Conservation (phyloP, 2,113 vertebrate genomes). For the Brienomyrus longianalis region DNA sequence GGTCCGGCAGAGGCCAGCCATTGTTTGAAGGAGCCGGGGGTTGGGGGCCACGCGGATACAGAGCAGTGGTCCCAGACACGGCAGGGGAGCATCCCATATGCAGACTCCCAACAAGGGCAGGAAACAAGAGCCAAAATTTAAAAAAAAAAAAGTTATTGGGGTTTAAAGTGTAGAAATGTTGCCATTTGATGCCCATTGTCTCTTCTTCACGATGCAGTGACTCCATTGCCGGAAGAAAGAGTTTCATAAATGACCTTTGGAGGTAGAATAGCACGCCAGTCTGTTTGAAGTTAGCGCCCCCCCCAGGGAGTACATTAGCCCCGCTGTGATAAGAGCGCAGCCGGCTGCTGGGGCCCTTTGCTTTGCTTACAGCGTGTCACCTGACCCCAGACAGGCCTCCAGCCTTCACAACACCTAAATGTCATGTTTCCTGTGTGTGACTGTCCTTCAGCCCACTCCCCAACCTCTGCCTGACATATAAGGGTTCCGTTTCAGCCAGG, state of each 20-base stretch:
- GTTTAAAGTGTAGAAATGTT: background rate
- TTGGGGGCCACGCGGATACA: background rate
- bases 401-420: slow-evolving; percentile 8
- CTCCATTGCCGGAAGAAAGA: background rate
- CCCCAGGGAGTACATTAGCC: background rate
- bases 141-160: background rate
- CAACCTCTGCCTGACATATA: background rate
- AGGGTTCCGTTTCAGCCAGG: background rate
- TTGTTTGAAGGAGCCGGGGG: background rate
- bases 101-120: background rate
- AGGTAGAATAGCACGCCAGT: background rate
- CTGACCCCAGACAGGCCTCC: background rate
- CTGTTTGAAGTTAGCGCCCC: background rate
- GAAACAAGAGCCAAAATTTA: background rate
- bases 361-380: background rate
- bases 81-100: background rate
- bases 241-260: background rate
- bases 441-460: background rate
- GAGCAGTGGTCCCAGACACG: background rate
- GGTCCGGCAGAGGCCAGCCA: background rate
- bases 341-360: background rate
- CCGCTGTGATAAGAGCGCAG: background rate
- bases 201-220: background rate
- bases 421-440: background rate
- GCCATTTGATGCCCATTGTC: no score